Base-by-base conservation (phyloP, 2,797 vertebrate species). In the Sarcoramphus papa region DNA sequence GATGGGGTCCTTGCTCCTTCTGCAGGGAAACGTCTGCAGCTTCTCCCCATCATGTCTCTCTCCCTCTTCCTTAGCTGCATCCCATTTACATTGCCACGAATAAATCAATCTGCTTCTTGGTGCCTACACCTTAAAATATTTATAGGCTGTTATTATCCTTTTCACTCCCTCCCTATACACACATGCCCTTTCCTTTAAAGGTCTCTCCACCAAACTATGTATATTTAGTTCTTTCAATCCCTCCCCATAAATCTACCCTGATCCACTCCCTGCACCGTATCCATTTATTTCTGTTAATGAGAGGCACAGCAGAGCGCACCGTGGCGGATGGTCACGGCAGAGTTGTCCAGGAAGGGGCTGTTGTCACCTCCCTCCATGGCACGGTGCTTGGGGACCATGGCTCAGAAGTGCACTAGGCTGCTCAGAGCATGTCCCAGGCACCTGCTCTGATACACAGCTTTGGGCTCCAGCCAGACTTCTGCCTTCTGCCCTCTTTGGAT, bases 101-200 rank as follows among this genome's bases (percentile, higher is more conserved):
- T 96, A 96, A 96, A 95, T 97, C 96, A 97, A 91, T 95, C 94
- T 90, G 81, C 82, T 96, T 50, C 93, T 91, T 35, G 96, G 94
- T 94, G 94, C 96, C 96, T 95, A 80, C 95, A 95, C 93, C 94
- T 93, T 95, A 94, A 95, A 95, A 94, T 96, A 96, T 96, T 95
- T 97, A 96, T 96, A 96, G 93, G 48, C 90, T 97, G 95, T 96
- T 97, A 95, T 85, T 93, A 87, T 94, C 87, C 93, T 92, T 95
- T 92, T 95, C 93, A 74, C 95, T 96, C 91, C 95, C 91, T 96
- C 92, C 93, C 88, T 96, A 87, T 73, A 87, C 93, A 95, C 64
- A 77, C 78, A 74, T 59, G 91, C 93, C 95, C 95, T 96, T 94
- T 92, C 93, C 91, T 95, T 93, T 91, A 95, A 93, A 78, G 6